phyloP scores from a whole-genome alignment of 2,888 invertebrate species.

The Synanthedon vespiformis region DNA sequence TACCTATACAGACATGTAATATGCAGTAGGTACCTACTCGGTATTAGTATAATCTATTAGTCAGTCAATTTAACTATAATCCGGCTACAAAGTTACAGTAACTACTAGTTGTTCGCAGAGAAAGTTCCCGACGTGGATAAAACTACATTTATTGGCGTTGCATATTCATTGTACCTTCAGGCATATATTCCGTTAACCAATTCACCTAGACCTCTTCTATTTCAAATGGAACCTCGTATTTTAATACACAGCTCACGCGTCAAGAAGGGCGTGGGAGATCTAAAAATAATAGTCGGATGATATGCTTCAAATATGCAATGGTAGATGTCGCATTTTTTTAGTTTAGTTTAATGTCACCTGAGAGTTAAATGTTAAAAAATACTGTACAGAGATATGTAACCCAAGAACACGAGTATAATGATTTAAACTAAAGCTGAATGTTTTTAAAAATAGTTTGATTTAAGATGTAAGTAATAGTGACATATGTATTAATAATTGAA shows the following conservation, averaged over 20 bases:
- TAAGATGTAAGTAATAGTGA: too few species aligned
- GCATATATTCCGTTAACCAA: constrained; percentile 28
- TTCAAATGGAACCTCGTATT: background rate
- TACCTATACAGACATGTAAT: too few species aligned
- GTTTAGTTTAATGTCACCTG: too few species aligned
- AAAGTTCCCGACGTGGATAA: constrained; percentile 57
- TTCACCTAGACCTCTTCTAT: constrained; percentile 15
- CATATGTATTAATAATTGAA: too few species aligned
- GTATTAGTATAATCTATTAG: constrained; percentile 10
- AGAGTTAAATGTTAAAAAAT: too few species aligned
- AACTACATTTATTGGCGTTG: constrained; percentile 63
- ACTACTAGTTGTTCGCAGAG: constrained; percentile 19
- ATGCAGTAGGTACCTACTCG: too few species aligned
- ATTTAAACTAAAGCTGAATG: too few species aligned
- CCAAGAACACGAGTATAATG: too few species aligned
- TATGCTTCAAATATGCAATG: background rate
- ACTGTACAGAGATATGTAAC: too few species aligned
- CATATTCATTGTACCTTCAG: constrained; percentile 61
- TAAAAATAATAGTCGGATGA: constrained; percentile 14
- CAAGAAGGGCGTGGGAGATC: constrained; percentile 12
- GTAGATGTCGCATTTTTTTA: background rate
- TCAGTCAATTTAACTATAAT: constrained; percentile 23
- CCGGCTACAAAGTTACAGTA: constrained; percentile 3
- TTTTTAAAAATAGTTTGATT: too few species aligned
- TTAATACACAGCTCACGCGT: background rate